Base-by-base conservation (phyloP, 2,113 vertebrate species). In the Atractosteus spatula region DNA sequence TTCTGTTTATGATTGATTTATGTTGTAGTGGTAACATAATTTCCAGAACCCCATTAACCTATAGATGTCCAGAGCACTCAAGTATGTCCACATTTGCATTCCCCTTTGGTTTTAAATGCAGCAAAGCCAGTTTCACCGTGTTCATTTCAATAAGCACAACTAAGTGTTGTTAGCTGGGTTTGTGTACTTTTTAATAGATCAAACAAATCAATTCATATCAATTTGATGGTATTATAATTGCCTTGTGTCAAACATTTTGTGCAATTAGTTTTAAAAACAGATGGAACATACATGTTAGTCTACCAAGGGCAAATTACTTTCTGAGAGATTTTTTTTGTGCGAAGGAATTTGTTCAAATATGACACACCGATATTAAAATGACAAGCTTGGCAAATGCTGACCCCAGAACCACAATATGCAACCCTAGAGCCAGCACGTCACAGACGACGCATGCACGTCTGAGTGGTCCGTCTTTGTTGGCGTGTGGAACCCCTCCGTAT, bases 251-350 rank as follows among this genome's bases (percentile, higher is more conserved):
- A 88, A 91, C 84, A 87, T 87, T 84, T 82, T 78, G 65, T 76
- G 84, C 87, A 89, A 88, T 91, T 90, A 92, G 86, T 68, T 73
- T 81, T 79, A 83, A 78, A 80, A 79, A 86, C 88, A 85, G 87
- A 85, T 84, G 81, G 69, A 76, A 3, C 68, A 64, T 70, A 70
- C 17, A 70, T 62, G 71, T 77, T 61, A 77, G 70, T 69, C 78
- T 85, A 85, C 78, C 84, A 64, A 81, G 85, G 81, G 82, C 79
- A 79, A 86, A 78, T 84, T 78, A 86, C 87, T 86, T 85, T 86
- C 82, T 70, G 54, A 76, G 29, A 29, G 29, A 29, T 29, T 29
- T 29, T 29, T 64, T 69, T 51, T 51, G 47, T 7, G 47, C 2
- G 5, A 51, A 51, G 47, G 10, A 51, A 51, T 51, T 51, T 5